Percentiles rank a stretch among this genome's conserved stretches.
phyloP scores from a whole-genome alignment of 2,797 vertebrate species.

The Harpagifer antarcticus region DNA sequence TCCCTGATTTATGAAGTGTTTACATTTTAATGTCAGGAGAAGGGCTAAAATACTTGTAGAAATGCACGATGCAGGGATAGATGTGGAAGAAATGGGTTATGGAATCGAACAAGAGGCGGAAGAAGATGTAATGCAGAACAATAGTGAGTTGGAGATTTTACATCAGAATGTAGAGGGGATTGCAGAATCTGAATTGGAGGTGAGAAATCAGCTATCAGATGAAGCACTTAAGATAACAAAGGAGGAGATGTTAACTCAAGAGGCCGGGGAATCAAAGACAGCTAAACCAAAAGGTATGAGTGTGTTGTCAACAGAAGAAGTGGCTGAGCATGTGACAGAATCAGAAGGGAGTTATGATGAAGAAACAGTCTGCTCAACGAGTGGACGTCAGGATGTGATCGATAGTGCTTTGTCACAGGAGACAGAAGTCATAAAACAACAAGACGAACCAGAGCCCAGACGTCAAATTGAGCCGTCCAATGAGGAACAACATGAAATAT shows the following conservation, averaged over 20 bases:
- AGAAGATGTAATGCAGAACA: slow-evolving; percentile 8
- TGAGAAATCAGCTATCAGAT: slow-evolving; percentile 7
- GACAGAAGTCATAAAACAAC: neutral
- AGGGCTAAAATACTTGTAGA: slow-evolving; percentile 19
- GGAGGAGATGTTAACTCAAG: slow-evolving; percentile 16
- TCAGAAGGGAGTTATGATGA: neutral
- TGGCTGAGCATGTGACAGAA: neutral
- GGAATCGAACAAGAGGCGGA: neutral
- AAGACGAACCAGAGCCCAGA: slow-evolving; percentile 19
- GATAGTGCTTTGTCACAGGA: slow-evolving; percentile 40
- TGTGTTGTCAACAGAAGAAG: slow-evolving; percentile 16
- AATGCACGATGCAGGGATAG: slow-evolving; percentile 7
- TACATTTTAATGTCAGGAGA: neutral
- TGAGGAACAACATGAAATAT: slow-evolving; percentile 15
- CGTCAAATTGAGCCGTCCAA: neutral
- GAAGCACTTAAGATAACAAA: slow-evolving; percentile 12
- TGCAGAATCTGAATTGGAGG: slow-evolving; percentile 20
- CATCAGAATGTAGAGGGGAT: neutral
- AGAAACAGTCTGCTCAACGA: neutral
- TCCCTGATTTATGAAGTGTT: neutral
- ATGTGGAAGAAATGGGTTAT: slow-evolving; percentile 12
- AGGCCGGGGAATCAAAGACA: slow-evolving; percentile 3
- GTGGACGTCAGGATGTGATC: slow-evolving; percentile 41
- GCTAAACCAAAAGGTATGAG: slow-evolving; percentile 5
- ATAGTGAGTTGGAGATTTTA: slow-evolving; percentile 1